These are phyloP conservation scores for Athalia circularis DNA, from an alignment of 2,888 invertebrate genomes.

Conservation along the genomic window DNA sequence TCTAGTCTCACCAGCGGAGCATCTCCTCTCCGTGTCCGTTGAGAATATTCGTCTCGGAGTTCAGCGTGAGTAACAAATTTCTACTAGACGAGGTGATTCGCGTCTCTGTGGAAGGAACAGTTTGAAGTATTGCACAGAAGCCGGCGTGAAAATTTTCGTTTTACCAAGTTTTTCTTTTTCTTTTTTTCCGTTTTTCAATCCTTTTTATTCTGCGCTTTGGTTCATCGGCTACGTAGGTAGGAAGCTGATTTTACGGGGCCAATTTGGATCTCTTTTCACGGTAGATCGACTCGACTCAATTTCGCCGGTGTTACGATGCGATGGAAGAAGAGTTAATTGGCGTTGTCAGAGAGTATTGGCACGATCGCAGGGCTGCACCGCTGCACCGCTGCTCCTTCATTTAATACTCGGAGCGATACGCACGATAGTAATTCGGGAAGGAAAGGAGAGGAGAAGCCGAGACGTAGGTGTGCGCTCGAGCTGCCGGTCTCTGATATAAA, in stretches of 20 bases:
- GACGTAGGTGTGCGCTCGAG: neutral
- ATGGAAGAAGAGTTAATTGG: constrained; percentile 7
- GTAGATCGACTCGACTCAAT: constrained; percentile 29
- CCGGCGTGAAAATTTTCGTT: too few species aligned
- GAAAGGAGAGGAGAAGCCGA: too few species aligned
- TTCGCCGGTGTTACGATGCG: neutral
- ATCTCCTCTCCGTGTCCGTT: too few species aligned
- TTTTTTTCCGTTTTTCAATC: neutral
- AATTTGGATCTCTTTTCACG: constrained; percentile 31
- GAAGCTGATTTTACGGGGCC: constrained; percentile 1
- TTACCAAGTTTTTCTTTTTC: too few species aligned
- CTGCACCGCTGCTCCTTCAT: neutral
- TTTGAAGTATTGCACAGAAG: too few species aligned
- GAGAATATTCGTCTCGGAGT: too few species aligned
- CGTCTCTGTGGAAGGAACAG: too few species aligned
- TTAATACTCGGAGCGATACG: too few species aligned
- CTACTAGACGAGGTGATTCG: too few species aligned
- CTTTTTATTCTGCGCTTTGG: neutral
- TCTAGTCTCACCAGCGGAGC: too few species aligned
- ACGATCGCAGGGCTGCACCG: neutral
- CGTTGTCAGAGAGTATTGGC: constrained; percentile 13
- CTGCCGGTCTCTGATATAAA: neutral
- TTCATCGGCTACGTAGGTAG: neutral
- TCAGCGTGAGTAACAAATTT: too few species aligned
- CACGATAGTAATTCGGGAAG: too few species aligned